Base-by-base conservation (phyloP, 1,140 invertebrate genomes). In the Drosophila watanabei region DNA sequence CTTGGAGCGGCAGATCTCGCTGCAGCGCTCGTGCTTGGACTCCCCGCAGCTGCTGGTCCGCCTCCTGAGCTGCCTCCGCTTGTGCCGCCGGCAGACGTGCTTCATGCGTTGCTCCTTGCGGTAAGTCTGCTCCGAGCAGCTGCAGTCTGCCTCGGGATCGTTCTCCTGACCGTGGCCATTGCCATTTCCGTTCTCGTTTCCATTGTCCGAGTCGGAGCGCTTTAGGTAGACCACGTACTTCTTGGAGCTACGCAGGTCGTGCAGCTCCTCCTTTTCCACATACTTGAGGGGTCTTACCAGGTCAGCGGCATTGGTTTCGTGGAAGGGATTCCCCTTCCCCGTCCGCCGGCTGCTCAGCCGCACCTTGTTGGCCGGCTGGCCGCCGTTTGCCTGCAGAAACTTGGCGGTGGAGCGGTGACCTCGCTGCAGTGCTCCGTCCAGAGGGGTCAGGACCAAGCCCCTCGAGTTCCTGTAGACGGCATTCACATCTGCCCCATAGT, bases 321-420 rank as follows among this genome's bases (percentile, higher is more conserved):
- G 89, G 48, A 92, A 83, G 18, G 91, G 72, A 92, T 93, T 93
- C 46, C 82, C 66, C 11, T 57, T 57, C 4, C 20, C 13, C 16
- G 16, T 13, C 11, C 89, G 78, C 73, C 63, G 93, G 92, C 35
- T 92, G 1, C 85, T 92, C 28, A 93, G 46, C 28, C 85, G 57
- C 43, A 98, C 93, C 88, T 97, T 96, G 57, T 94, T 95, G 9
- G 97, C 95, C 3, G 97, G 96, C 30, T 97, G 94, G 0, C 97
- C 98, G 8, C 98, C 98, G 83, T 98, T 97, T 79, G 98, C 95
- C 93, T 98, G 97, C 28, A 99, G 94, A 93, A 98, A 97, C 93
- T 99, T 99, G 37, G 98, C 98, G 79, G 97, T 97, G 11, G 98
- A 97, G 39, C 97, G 95, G 93, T 98, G 96, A 0, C 97, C 97